Evolutionary conservation across 2,888 invertebrate species (phyloP), one percentile per base, ranked within the genome.

Genomic region (Drosophila pseudotakahashii): DNA sequence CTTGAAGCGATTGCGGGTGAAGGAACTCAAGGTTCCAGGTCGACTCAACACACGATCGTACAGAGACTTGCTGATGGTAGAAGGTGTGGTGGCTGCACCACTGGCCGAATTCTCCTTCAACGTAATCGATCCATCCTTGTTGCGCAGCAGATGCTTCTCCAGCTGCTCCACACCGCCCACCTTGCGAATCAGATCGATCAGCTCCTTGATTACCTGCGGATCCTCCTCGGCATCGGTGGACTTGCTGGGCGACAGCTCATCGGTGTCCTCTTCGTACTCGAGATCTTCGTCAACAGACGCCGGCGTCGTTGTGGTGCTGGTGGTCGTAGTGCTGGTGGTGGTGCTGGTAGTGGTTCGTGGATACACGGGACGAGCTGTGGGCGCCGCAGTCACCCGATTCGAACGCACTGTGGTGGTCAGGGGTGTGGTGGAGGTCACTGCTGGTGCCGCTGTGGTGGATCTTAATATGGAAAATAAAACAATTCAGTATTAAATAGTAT

Each of bases 131-230:
- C 92, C 94, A 34, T 93, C 93, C 9, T 93, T 93, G 78, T 94
- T 93, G 7, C 93, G 89, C 30, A 93, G 92, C 14, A 97, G 91
- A 71, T 97, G 96, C 85, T 96, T 97, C 90, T 97, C 97, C 14
- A 97, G 90, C 87, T 97, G 96, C 88, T 97, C 97, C 1, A 97
- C 94, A 14, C 97, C 97, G 94, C 97, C 97, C 64, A 96, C 95
- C 94, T 97, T 97, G 90, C 95, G 96, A 76, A 97, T 97, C 2
- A 97, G 93, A 76, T 96, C 95, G 54, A 97, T 95, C 6, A 97
- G 92, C 90, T 97, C 97, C 88, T 97, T 97, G 62, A 97, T 95
- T 0, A 97, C 96, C 77, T 90, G 91, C 0, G 91, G 91, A 81
- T 92, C 92, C 77, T 93, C 93, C 79, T 92, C 91, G 13, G 89